A percentile compares a stretch with the other conserved stretches of the same genome.
Evolutionary conservation across 2,888 invertebrate genomes (phyloP).

Genomic region (Drosophila prostipennis): DNA sequence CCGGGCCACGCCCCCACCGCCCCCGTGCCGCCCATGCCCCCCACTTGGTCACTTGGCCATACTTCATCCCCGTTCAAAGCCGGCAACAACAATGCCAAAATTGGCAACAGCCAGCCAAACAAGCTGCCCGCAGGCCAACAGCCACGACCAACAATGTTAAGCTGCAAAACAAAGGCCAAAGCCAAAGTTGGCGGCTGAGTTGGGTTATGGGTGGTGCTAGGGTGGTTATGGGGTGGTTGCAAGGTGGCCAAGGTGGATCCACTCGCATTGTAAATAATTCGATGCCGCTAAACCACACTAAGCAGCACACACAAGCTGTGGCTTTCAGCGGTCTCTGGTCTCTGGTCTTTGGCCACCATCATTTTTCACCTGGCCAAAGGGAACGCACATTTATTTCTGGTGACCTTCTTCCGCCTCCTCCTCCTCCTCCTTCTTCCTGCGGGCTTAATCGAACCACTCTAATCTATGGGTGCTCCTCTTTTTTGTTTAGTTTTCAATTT

Average conservation of each 20-base stretch:
- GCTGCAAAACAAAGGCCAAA: conserved; percentile 60
- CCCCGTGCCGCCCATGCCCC: too few relatives aligned
- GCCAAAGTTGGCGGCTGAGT: conserved; percentile 35
- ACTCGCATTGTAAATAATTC: conserved; percentile 68
- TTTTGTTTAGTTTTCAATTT: conserved; percentile 34
- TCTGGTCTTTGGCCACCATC: conserved; percentile 18
- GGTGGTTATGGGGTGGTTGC: background rate
- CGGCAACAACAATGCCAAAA: conserved; percentile 55
- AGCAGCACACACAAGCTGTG: conserved; percentile 49
- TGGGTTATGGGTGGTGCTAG: conserved; percentile 1
- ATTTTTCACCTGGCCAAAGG: conserved; percentile 47
- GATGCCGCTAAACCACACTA: conserved; percentile 66
- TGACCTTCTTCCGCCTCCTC: background rate
- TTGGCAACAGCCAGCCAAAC: conserved; percentile 54
- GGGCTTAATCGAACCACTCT: conserved; percentile 37
- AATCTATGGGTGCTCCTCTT: conserved; percentile 20
- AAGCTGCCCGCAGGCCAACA: conserved; percentile 49
- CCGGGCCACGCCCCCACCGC: conserved; percentile 7
- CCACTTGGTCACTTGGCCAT: conserved; percentile 27
- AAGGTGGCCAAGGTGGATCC: background rate
- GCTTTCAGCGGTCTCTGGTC: conserved; percentile 33
- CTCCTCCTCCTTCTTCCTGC: background rate
- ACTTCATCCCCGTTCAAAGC: conserved; percentile 41
- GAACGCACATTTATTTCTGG: conserved; percentile 44
- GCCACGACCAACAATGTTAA: conserved; percentile 59